Conservation (phyloP, 1,140 invertebrate species). For the Drosophila dunni region DNA sequence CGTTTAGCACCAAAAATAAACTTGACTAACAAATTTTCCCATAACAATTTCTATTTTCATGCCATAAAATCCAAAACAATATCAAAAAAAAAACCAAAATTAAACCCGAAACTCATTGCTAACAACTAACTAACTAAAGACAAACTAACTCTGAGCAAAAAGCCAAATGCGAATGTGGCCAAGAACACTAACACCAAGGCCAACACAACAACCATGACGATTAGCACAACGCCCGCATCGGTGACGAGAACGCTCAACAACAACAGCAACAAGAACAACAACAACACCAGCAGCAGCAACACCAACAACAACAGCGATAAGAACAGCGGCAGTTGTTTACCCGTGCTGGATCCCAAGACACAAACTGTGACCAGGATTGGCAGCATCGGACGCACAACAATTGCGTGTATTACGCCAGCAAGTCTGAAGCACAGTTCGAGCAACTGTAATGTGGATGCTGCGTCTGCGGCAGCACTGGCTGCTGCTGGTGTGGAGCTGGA, state of each 20-base stretch:
- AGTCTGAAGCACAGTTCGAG: conserved; percentile 58
- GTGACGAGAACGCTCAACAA: conserved; percentile 45
- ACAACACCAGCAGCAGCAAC: conserved; percentile 34
- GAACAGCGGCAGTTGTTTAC: conserved; percentile 6
- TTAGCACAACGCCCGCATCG: conserved; percentile 23
- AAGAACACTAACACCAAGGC: conserved; percentile 71
- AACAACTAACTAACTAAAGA: conserved; percentile 61
- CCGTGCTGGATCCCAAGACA: conserved; percentile 52
- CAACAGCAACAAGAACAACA: conserved; percentile 49
- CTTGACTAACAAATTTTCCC: conserved; percentile 49
- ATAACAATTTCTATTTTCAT: conserved; percentile 59
- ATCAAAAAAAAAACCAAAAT: neutral
- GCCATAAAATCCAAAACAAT: conserved; percentile 23
- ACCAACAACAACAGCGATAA: conserved; percentile 19
- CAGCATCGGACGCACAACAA: conserved; percentile 80
- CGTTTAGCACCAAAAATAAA: conserved; percentile 5
- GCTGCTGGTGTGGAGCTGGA: conserved; percentile 79
- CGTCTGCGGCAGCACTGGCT: conserved; percentile 73
- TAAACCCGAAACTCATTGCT: conserved; percentile 29
- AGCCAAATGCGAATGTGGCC: conserved; percentile 56
- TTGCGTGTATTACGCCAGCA: conserved; percentile 74
- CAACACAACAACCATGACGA: conserved; percentile 25
- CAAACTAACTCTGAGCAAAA: conserved; percentile 76
- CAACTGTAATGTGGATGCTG: conserved; percentile 77
- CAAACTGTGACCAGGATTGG: conserved; percentile 77